Evolutionary conservation across 2,113 vertebrate species (phyloP).

Genomic region (Thunnus thynnus): DNA sequence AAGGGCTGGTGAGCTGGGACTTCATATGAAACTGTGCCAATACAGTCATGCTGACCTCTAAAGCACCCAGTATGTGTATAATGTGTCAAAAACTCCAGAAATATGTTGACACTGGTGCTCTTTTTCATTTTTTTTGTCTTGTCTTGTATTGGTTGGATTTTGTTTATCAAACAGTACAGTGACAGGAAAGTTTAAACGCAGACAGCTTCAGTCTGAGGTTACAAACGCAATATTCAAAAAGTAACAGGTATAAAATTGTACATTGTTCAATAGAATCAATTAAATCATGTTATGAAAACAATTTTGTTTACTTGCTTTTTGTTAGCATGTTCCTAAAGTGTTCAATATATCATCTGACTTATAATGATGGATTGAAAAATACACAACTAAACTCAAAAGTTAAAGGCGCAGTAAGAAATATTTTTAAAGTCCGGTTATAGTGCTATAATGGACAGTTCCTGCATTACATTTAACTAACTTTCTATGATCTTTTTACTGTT

Average conservation of each 20-base stretch:
- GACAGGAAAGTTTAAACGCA: neutral
- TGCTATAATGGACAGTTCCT: neutral
- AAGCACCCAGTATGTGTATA: conserved; percentile 4
- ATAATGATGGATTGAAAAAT: no score
- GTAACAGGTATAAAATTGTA: neutral
- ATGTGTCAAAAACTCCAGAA: conserved; percentile 2
- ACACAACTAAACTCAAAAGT: no score
- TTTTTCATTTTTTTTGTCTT: conserved; percentile 1
- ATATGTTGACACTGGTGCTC: neutral
- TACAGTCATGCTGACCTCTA: conserved; percentile 20
- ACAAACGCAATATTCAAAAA: neutral
- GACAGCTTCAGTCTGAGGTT: neutral
- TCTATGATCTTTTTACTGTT: neutral
- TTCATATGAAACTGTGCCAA: conserved; percentile 29
- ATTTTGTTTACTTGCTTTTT: no score
- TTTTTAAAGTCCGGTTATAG: neutral
- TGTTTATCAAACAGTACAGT: neutral
- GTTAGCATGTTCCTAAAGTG: neutral
- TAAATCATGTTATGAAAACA: no score
- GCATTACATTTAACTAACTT: neutral
- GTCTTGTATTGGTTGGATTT: neutral
- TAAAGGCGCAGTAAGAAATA: neutral
- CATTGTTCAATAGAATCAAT: no score
- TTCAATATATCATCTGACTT: neutral
- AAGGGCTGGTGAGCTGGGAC: conserved; percentile 14